Evolutionary conservation across 1,140 invertebrate genomes (phyloP).

Genomic region (Drosophila prosaltans): DNA sequence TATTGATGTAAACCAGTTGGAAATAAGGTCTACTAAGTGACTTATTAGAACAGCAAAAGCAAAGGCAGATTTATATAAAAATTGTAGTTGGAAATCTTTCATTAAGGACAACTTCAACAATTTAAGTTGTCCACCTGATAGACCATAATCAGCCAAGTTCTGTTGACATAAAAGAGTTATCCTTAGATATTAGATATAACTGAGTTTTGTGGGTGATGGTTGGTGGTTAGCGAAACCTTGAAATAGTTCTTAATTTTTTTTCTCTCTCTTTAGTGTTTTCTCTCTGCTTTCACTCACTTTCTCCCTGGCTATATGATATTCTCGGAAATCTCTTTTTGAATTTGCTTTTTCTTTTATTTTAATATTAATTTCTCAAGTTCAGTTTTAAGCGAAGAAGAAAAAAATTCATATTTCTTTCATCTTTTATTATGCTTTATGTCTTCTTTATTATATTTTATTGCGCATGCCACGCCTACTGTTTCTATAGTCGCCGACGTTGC

Average conservation of each 20-base stretch:
- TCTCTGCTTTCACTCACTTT: too few species aligned
- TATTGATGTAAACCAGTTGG: too few species aligned
- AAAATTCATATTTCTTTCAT: conserved; percentile 23
- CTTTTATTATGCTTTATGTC: conserved; percentile 15
- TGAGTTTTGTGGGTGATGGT: background rate
- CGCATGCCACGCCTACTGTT: conserved; percentile 7
- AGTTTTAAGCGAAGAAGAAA: background rate
- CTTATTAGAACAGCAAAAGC: too few species aligned
- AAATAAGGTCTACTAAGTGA: too few species aligned
- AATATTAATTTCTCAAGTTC: conserved; percentile 44
- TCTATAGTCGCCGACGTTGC: too few species aligned
- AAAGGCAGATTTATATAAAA: too few species aligned
- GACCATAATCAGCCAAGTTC: too few species aligned
- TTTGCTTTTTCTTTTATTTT: conserved; percentile 33
- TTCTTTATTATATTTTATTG: conserved; percentile 20
- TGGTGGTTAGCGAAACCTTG: background rate
- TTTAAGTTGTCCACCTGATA: too few species aligned
- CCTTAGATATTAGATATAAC: background rate
- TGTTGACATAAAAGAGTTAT: background rate
- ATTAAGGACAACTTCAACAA: too few species aligned
- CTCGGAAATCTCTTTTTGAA: background rate
- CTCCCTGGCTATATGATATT: too few species aligned
- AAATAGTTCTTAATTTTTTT: background rate
- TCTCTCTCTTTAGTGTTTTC: background rate
- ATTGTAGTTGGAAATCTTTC: too few species aligned